These are phyloP conservation scores for Leptopilina boulardi DNA, from an alignment of 1,140 invertebrate genomes.

Conservation along the genomic window DNA sequence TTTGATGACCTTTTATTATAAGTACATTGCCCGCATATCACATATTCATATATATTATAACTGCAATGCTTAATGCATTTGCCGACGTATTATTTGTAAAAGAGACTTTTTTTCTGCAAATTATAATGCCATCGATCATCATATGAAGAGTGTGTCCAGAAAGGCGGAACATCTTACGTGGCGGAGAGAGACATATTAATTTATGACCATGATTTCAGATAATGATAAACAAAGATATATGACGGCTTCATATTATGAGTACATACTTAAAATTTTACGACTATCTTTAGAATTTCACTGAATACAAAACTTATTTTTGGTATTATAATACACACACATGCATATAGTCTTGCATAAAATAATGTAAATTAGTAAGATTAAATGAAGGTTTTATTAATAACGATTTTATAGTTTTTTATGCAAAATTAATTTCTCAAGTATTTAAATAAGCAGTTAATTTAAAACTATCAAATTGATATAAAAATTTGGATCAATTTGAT, in stretches of 20 bases:
- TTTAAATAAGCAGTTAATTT: no score
- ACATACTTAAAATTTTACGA: constrained; percentile 16
- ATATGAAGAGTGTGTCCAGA: neutral
- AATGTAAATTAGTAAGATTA: no score
- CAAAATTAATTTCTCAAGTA: no score
- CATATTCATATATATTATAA: no score
- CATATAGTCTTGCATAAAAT: neutral
- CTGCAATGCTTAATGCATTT: neutral
- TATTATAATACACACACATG: no score
- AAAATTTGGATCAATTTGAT: no score
- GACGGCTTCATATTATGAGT: constrained; percentile 9
- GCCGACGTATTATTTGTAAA: neutral
- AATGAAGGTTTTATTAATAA: no score
- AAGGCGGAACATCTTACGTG: constrained; percentile 13
- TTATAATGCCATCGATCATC: neutral
- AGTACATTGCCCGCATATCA: no score
- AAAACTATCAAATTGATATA: no score
- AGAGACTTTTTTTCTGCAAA: neutral
- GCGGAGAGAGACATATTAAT: constrained; percentile 2
- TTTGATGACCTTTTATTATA: neutral
- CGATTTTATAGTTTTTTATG: no score
- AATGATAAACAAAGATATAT: constrained; percentile 28
- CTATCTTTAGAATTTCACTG: neutral
- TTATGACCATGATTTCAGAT: constrained; percentile 19
- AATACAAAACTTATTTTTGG: neutral